phyloP scores from a whole-genome alignment of 2,113 vertebrate genomes.

The Lepus americanus region DNA sequence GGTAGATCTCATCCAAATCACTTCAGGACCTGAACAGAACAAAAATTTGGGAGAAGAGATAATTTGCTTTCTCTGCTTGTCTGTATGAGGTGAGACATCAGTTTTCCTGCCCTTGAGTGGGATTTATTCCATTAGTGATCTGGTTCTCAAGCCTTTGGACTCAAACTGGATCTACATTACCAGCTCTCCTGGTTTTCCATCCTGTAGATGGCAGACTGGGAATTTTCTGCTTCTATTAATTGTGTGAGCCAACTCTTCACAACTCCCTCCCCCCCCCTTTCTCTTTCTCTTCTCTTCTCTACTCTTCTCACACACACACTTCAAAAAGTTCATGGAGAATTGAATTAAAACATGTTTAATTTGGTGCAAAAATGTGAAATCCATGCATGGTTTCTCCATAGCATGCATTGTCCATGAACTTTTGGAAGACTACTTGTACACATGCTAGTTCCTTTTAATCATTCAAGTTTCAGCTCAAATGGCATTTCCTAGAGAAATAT shows the following conservation, averaged over 20 bases:
- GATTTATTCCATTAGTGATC: background rate
- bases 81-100: background rate
- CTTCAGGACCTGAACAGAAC: background rate
- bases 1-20: background rate
- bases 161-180: background rate
- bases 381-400: no score
- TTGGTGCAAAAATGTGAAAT: no score
- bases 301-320: background rate
- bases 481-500: background rate
- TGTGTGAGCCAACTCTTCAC: background rate
- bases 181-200: background rate
- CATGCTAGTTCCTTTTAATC: background rate
- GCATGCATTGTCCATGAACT: no score
- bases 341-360: no score
- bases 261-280: background rate
- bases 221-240: background rate
- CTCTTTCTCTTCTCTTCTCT: no score
- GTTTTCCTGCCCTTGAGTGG: background rate
- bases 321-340: background rate
- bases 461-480: conserved; percentile 18
- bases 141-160: background rate
- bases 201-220: background rate
- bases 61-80: background rate
- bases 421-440: background rate
- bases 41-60: background rate